Conservation (phyloP, 2,113 vertebrate species). For the Gadus chalcogrammus region DNA sequence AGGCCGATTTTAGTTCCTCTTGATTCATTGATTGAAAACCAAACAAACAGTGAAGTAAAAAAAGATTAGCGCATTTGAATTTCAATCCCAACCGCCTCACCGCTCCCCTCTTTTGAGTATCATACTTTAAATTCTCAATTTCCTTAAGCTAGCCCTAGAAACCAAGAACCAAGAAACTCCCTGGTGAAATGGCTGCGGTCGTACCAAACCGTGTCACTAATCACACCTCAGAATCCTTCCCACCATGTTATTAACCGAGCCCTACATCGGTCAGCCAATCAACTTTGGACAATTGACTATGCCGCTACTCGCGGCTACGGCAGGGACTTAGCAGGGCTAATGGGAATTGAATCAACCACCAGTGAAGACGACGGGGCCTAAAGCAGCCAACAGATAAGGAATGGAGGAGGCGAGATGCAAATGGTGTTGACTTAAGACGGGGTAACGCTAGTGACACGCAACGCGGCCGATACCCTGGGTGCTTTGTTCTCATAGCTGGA, state of each 20-base stretch:
- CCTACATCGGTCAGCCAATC: slow-evolving; percentile 56
- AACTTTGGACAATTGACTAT: slow-evolving; percentile 54
- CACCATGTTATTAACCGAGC: slow-evolving; percentile 60
- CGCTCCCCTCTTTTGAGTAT: slow-evolving; percentile 21
- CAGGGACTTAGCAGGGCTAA: slow-evolving; percentile 67
- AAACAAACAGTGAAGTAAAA: slow-evolving; percentile 10
- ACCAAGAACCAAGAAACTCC: slow-evolving; percentile 14
- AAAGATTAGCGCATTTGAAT: slow-evolving; percentile 44
- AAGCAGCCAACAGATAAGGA: slow-evolving; percentile 65
- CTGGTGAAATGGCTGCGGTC: slow-evolving; percentile 11
- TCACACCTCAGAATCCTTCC: slow-evolving; percentile 38
- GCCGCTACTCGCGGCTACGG: slow-evolving; percentile 45
- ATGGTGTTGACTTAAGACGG: slow-evolving; percentile 66
- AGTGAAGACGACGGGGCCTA: slow-evolving; percentile 68
- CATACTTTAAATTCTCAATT: slow-evolving; percentile 47
- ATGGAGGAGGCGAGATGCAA: slow-evolving; percentile 69
- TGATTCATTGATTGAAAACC: background rate
- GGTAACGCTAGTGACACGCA: slow-evolving; percentile 46
- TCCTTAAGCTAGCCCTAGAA: background rate
- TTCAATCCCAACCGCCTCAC: slow-evolving; percentile 29
- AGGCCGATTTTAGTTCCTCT: too few relatives aligned
- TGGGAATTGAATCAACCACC: slow-evolving; percentile 75
- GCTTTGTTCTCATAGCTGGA: slow-evolving; percentile 44
- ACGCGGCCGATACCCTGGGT: slow-evolving; percentile 53
- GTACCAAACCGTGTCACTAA: slow-evolving; percentile 41